Evolutionary conservation across 2,797 vertebrate genomes (phyloP).

Genomic region (Sebastes cheni): DNA sequence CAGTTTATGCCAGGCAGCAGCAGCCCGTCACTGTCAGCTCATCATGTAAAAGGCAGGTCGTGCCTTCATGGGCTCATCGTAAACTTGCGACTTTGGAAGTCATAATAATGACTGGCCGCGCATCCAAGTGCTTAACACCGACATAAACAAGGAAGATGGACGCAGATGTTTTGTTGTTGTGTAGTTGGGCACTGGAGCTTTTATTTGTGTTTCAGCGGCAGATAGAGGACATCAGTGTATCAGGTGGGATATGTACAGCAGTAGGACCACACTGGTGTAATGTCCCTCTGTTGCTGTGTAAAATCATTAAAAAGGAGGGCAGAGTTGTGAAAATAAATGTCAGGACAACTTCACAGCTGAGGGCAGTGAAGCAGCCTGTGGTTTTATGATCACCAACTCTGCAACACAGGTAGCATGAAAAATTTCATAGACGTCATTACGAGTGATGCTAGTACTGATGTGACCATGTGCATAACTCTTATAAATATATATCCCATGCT

Average conservation of each 20-base stretch:
- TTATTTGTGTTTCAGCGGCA: neutral
- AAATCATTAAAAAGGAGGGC: neutral
- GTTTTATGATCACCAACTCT: constrained; percentile 30
- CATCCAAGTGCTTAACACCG: constrained; percentile 22
- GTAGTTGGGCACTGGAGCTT: neutral
- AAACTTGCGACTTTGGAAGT: constrained; percentile 40
- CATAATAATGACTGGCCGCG: constrained; percentile 41
- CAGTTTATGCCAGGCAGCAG: constrained; percentile 33
- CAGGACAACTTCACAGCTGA: neutral
- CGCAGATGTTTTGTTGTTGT: constrained; percentile 12
- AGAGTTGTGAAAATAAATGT: neutral
- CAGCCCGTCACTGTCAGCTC: constrained; percentile 49
- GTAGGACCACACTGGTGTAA: neutral
- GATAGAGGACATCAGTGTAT: neutral
- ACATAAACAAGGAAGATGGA: constrained; percentile 41
- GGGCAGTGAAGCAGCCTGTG: constrained; percentile 29
- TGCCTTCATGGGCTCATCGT: constrained; percentile 31
- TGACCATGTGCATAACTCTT: constrained; percentile 13
- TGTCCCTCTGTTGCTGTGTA: constrained; percentile 1
- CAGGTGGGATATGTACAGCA: neutral
- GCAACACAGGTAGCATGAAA: constrained; percentile 25
- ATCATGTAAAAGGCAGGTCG: constrained; percentile 43
- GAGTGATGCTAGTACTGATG: constrained; percentile 9
- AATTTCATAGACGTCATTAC: constrained; percentile 18
- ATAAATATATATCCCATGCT: constrained; percentile 8